Percentiles rank a stretch among this genome's conserved stretches.
Conservation (phyloP, 2,888 invertebrate species). For the Dynastes hyllus region DNA sequence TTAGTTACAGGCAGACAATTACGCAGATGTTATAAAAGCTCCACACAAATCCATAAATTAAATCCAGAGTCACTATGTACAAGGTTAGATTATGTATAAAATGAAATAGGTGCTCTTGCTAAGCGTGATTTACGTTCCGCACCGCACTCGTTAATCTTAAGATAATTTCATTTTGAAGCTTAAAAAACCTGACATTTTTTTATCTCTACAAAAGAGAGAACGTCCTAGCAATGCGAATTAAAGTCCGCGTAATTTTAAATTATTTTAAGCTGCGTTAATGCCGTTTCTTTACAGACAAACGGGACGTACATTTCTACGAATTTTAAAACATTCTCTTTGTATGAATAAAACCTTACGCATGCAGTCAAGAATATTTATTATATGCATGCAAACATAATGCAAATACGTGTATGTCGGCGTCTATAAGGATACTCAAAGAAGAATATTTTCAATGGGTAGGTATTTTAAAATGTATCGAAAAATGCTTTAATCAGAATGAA, state of each 20-base stretch:
- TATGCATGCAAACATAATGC: no score
- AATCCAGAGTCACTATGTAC: conserved; percentile 11
- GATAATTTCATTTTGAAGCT: conserved; percentile 21
- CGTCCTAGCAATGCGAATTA: background rate
- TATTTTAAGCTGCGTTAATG: background rate
- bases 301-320: no score
- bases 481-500: no score
- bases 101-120: conserved; percentile 10
- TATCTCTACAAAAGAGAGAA: background rate
- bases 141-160: conserved; percentile 7
- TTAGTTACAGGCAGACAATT: background rate
- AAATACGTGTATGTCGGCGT: no score
- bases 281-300: no score
- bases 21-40: conserved; percentile 23
- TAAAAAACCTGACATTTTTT: background rate
- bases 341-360: no score
- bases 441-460: no score
- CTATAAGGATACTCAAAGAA: no score
- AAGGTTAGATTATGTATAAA: conserved; percentile 25
- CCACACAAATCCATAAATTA: conserved; percentile 25
- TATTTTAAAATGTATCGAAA: no score
- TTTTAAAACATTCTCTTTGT: no score
- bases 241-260: background rate
- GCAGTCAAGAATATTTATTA: no score
- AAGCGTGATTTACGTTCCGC: conserved; percentile 9